Evolutionary conservation across 2,888 invertebrate genomes (phyloP), one percentile per base, ranked within the genome.

Genomic region (Dione juno): DNA sequence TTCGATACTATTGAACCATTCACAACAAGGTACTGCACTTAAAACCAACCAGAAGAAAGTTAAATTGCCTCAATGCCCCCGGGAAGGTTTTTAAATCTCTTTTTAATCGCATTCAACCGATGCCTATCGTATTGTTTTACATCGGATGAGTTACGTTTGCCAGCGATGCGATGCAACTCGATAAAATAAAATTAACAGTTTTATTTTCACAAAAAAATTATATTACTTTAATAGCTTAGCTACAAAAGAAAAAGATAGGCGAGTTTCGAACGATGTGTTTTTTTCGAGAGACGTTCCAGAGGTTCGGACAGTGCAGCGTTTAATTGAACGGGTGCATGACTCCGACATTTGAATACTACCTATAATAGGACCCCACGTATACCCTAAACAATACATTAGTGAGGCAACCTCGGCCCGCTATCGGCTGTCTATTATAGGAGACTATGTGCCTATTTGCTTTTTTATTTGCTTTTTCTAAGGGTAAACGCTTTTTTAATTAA

Each of bases 221-320:
- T 84, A 89, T 86, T 85, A 84, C 86, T 88, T 89, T 90, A 89
- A 92, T 90, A 89, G 88, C 89, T 83, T 90, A 89, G 88, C 89
- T 83, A 82, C 82, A 90, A 89, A 86, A 77, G 79, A 88, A 78
- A 81, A 88, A 86, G 84, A 83, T 75, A 73, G 74, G 75, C 61
- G 79, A 80, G 83, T 83, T 87, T 79, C 80, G 84, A 83, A 77
- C 84, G 82, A 87, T 87, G 74, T 41, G 64, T 80, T 86, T 87
- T 87, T 82, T 88, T 85, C 81, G 80, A 84, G 76, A 85, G 85
- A 87, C 82, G 85, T 84, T 84, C 81, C 83, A 81, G 80, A 82
- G 86, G 86, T 85, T 81, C 82, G 82, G 80, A 81, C 81, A 81
- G 28, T 28, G 50, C 50, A 11, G 79, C 80, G 81, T 87, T 90